Evolutionary conservation across 2,113 vertebrate genomes (phyloP).

Genomic region (Patagioenas fasciata): DNA sequence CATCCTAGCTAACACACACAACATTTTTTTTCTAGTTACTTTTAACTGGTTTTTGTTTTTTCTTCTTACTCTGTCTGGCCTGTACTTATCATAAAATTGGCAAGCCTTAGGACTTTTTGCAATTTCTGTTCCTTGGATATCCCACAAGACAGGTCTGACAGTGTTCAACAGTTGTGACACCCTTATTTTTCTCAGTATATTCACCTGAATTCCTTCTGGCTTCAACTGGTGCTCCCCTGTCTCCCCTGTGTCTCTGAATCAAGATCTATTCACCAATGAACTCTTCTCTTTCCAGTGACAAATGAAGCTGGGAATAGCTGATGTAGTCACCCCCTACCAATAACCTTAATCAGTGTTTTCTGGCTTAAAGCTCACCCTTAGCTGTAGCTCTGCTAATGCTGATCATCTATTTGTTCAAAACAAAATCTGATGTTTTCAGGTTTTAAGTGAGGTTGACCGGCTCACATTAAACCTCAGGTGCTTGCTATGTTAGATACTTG

Average conservation of each 20-base stretch:
- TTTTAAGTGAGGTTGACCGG: neutral
- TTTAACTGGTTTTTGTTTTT: neutral
- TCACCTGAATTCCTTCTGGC: neutral
- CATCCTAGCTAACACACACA: neutral
- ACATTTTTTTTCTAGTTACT: neutral
- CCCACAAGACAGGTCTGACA: neutral
- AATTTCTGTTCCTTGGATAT: neutral
- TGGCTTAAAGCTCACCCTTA: neutral
- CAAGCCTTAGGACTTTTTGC: neutral
- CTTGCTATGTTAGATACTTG: neutral
- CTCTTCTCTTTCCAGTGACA: neutral
- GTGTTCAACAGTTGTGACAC: neutral
- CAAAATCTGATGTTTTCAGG: rapidly evolving
- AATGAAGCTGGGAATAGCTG: neutral
- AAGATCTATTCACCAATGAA: neutral
- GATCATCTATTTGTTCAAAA: neutral
- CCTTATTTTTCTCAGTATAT: neutral
- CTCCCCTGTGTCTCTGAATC: neutral
- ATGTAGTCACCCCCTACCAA: neutral
- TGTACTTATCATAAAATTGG: neutral
- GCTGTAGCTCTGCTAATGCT: neutral
- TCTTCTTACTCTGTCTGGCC: neutral
- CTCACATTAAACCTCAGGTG: neutral
- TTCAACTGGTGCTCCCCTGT: neutral
- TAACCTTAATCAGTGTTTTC: neutral